Conservation (phyloP, 2,113 vertebrate genomes). For the Coptodon rendalli region DNA sequence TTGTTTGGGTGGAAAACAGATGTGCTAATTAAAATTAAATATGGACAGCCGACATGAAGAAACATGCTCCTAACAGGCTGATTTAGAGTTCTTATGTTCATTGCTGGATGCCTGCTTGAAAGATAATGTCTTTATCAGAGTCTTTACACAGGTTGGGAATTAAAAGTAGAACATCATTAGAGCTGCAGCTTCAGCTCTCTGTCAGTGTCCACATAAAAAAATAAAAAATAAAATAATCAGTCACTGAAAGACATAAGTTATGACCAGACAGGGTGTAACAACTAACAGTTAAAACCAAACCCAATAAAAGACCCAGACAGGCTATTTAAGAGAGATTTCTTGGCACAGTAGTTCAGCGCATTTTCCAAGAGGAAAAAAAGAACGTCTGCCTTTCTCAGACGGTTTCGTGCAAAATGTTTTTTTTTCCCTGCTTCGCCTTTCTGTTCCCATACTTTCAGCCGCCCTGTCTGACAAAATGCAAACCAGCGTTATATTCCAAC, state of each 20-base stretch:
- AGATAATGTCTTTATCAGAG: neutral
- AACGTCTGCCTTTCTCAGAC: neutral
- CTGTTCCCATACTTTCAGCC: neutral
- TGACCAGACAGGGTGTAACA: neutral
- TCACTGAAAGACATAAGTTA: neutral
- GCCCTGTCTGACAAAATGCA: neutral
- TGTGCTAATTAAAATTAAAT: neutral
- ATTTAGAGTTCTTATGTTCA: neutral
- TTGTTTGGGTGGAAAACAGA: neutral
- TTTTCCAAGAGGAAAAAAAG: neutral
- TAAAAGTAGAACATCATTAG: neutral
- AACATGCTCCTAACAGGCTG: neutral
- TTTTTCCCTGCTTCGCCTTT: neutral
- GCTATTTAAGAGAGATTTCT: neutral
- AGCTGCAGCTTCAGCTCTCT: neutral
- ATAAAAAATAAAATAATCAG: neutral
- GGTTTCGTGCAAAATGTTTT: neutral
- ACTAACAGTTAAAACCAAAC: neutral
- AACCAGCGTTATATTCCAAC: neutral
- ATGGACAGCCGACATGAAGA: neutral
- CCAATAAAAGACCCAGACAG: neutral
- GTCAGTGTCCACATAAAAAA: neutral
- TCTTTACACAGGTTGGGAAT: neutral
- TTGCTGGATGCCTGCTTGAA: neutral
- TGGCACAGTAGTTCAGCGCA: neutral